Evolutionary conservation across 2,888 invertebrate species (phyloP), one percentile per base, ranked within the genome.

Genomic region (Uloborus plumipes): DNA sequence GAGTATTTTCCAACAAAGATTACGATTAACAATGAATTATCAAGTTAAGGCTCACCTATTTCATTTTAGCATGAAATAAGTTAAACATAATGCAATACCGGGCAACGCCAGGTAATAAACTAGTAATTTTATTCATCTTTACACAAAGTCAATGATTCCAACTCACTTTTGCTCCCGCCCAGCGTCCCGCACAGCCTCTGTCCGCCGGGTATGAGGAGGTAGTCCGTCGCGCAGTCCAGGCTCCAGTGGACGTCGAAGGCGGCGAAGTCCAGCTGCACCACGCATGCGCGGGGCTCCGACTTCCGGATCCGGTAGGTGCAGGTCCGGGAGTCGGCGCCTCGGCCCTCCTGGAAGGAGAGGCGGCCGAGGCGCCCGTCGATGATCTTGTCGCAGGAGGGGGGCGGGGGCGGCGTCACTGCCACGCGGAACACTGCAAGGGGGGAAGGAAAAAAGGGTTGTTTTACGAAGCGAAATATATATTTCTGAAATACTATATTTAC

Each of bases 91-190:
- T n/a, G n/a, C n/a, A n/a, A n/a, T n/a, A n/a, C n/a, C n/a, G n/a
- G n/a, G n/a, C n/a, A n/a, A n/a, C n/a, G n/a, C n/a, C n/a, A n/a
- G n/a, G n/a, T n/a, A n/a, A n/a, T n/a, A n/a, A n/a, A n/a, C n/a
- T n/a, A n/a, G n/a, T n/a, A n/a, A n/a, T n/a, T n/a, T n/a, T n/a
- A n/a, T n/a, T n/a, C n/a, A n/a, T n/a, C n/a, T n/a, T n/a, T n/a
- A n/a, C n/a, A n/a, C n/a, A n/a, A n/a, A n/a, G n/a, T n/a, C n/a
- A n/a, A n/a, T n/a, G n/a, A n/a, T n/a, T n/a, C n/a, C 26, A 0
- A 49, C 77, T 77, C 58, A 83, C 83, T 83, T 83, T 59, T 67
- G 4, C 16, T 77, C 11, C 75, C 76, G 15, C 77, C 77, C 6
- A 77, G 55, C 1, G 26, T 26, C 16, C 83, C 83, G 16, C 83